Evolutionary conservation across 2,797 vertebrate species (phyloP).

Genomic region (Dermochelys coriacea): DNA sequence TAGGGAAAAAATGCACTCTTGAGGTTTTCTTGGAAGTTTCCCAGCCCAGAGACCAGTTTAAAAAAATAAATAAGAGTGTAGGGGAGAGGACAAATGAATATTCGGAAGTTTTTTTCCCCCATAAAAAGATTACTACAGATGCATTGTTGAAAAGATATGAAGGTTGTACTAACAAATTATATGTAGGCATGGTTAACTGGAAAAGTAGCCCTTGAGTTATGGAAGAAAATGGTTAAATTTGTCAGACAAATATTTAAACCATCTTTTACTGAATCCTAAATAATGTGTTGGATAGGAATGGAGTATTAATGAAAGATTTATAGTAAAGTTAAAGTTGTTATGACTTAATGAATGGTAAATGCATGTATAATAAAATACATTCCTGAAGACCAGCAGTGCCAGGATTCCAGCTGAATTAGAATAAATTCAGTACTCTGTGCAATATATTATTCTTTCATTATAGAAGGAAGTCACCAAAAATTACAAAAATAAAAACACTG

Average conservation of each 20-base stretch:
- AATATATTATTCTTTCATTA: not conserved
- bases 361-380: not conserved
- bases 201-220: not conserved
- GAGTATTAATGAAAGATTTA: not conserved
- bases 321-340: not conserved
- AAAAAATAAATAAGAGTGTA: fast-evolving
- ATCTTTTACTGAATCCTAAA: not conserved
- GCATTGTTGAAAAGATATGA: not conserved
- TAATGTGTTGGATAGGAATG: fast-evolving
- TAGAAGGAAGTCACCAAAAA: not conserved
- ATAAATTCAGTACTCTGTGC: not conserved
- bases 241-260: fast-evolving
- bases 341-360: not conserved
- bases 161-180: not conserved
- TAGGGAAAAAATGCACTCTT: not conserved
- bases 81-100: not conserved
- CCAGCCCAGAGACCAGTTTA: not conserved
- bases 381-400: not conserved
- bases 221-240: not conserved
- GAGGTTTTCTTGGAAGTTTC: not conserved
- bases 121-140: not conserved
- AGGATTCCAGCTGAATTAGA: not conserved
- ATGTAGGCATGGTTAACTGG: not conserved
- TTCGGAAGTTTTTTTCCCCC: not conserved
- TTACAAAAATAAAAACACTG: not conserved